These are phyloP conservation scores for Tenebrio molitor DNA, from an alignment of 1,140 invertebrate species.

Conservation along the genomic window DNA sequence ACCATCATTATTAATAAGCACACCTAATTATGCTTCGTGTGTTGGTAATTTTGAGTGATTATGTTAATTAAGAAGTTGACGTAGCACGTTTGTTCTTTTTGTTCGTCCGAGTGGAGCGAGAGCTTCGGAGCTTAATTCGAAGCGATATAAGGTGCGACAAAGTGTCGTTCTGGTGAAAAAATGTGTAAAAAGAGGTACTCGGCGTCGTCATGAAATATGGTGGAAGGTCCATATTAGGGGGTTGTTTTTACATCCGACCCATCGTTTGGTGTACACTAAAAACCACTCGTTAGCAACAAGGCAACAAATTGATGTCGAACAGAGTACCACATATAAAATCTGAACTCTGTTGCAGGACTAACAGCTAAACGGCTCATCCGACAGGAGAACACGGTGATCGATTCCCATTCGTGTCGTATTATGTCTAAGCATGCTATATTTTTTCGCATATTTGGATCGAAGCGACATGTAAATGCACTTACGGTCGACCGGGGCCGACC, in stretches of 20 bases:
- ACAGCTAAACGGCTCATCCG: slow-evolving; percentile 57
- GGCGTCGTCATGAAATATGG: no score
- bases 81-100: neutral
- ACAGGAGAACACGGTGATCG: slow-evolving; percentile 60
- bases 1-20: neutral
- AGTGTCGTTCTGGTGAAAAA: no score
- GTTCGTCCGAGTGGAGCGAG: no score
- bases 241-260: neutral
- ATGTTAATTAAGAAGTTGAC: neutral
- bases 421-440: slow-evolving; percentile 60
- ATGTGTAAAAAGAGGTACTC: no score
- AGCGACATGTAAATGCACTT: slow-evolving; percentile 65
- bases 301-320: slow-evolving; percentile 55
- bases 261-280: slow-evolving; percentile 37
- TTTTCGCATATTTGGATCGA: slow-evolving; percentile 63
- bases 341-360: slow-evolving; percentile 39
- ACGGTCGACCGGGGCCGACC: slow-evolving; percentile 59
- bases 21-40: slow-evolving; percentile 3
- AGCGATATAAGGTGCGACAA: no score
- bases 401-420: slow-evolving; percentile 64
- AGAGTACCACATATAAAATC: slow-evolving; percentile 44
- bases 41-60: slow-evolving; percentile 15
- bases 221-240: no score
- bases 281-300: slow-evolving; percentile 54
- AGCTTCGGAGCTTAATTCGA: no score